A percentile compares a stretch with the other conserved stretches of the same genome.
Evolutionary conservation across 2,888 invertebrate genomes (phyloP).

Genomic region (Dasysyrphus tricinctus): DNA sequence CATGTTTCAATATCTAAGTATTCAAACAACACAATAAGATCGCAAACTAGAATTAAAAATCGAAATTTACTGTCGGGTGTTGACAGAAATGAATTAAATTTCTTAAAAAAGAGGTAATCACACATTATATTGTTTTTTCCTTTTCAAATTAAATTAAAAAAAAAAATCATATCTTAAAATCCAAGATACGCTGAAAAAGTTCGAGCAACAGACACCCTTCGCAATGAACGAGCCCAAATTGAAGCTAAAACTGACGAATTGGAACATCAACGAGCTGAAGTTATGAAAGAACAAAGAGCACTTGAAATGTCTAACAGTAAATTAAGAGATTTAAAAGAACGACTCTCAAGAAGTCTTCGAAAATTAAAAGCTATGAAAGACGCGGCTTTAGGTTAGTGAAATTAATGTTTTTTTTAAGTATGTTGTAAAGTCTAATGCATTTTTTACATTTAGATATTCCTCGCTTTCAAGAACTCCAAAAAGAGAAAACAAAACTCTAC

Average conservation of each 20-base stretch:
- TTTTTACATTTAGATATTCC: slow-evolving; percentile 76
- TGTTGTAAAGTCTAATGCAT: neutral
- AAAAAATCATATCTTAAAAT: neutral
- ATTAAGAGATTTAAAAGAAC: slow-evolving; percentile 74
- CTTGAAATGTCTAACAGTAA: slow-evolving; percentile 77
- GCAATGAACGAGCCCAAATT: slow-evolving; percentile 77
- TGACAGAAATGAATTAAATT: slow-evolving; percentile 84
- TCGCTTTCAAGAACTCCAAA: slow-evolving; percentile 78
- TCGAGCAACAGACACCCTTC: slow-evolving; percentile 76
- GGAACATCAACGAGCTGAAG: slow-evolving; percentile 78
- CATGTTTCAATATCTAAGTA: slow-evolving; percentile 87
- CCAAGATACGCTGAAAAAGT: slow-evolving; percentile 76
- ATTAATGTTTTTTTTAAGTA: neutral
- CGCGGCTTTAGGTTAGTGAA: slow-evolving; percentile 22
- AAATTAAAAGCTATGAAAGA: slow-evolving; percentile 74
- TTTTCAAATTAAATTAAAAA: neutral
- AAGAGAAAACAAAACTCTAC: slow-evolving; percentile 73
- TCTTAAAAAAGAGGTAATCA: slow-evolving; percentile 77
- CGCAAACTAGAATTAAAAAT: slow-evolving; percentile 85
- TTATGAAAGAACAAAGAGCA: slow-evolving; percentile 79
- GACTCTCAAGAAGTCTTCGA: slow-evolving; percentile 41
- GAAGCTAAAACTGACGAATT: slow-evolving; percentile 78
- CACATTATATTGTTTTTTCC: neutral
- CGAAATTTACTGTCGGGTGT: slow-evolving; percentile 86
- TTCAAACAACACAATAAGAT: slow-evolving; percentile 86